A percentile compares a stretch with the other conserved stretches of the same genome.
These are phyloP conservation scores for Orycteropus afer DNA, from an alignment of 2,113 vertebrate species.

Conservation along the genomic window DNA sequence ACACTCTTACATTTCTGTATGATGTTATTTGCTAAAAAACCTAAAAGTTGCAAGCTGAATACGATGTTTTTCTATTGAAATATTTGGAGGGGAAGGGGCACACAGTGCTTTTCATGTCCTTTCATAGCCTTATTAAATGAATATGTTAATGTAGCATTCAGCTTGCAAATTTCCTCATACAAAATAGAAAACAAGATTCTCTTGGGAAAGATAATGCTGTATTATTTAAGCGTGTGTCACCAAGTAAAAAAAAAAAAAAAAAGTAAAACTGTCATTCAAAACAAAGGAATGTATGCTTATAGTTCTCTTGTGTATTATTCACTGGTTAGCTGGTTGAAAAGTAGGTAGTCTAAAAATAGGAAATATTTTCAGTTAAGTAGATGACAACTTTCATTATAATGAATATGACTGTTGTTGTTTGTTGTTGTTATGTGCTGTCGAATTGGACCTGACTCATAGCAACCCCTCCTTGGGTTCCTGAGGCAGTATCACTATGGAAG, in stretches of 20 bases:
- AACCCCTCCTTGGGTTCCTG: no score
- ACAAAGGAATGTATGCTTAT: slow-evolving; percentile 39
- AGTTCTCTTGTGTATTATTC: slow-evolving; percentile 18
- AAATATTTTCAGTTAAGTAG: slow-evolving; percentile 26
- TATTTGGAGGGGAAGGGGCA: slow-evolving; percentile 11
- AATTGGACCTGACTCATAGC: no score
- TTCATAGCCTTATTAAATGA: slow-evolving; percentile 28
- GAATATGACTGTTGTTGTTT: not conserved
- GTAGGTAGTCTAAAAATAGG: not conserved
- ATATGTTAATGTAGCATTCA: slow-evolving; percentile 59
- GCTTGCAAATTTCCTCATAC: slow-evolving; percentile 39
- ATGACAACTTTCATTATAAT: slow-evolving; percentile 15
- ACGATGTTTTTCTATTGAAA: slow-evolving; percentile 30
- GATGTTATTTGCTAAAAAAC: slow-evolving; percentile 47
- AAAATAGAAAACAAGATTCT: slow-evolving; percentile 54
- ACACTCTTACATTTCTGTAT: not conserved
- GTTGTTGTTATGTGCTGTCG: no score
- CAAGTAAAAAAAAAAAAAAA: not conserved
- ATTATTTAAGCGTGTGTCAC: slow-evolving; percentile 38
- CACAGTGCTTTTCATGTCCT: not conserved
- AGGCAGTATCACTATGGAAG: no score
- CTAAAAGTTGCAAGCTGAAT: not conserved
- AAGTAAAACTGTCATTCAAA: slow-evolving; percentile 39
- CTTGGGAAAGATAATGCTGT: slow-evolving; percentile 38
- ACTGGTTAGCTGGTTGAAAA: not conserved